Evolutionary conservation across 2,888 invertebrate species (phyloP).

Genomic region (Tetrapedia diversipes): DNA sequence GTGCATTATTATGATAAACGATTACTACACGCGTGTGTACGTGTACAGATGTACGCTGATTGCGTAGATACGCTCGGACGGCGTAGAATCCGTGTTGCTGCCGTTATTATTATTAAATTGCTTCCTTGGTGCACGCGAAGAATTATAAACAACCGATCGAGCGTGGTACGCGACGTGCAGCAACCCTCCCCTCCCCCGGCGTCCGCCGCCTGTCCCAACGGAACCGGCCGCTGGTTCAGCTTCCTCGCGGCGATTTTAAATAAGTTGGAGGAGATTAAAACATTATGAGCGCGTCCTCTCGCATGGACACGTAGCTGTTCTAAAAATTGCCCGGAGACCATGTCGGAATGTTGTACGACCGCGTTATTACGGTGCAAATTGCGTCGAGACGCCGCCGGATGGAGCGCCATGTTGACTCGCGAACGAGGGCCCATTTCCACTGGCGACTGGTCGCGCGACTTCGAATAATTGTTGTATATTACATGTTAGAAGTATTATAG

Average conservation of each 20-base stretch:
- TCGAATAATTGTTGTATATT: no score
- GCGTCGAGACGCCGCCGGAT: conserved; percentile 4
- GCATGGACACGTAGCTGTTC: not conserved
- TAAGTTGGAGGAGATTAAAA: conserved; percentile 36
- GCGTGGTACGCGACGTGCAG: conserved; percentile 31
- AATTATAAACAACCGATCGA: conserved; percentile 56
- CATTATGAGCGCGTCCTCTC: conserved; percentile 34
- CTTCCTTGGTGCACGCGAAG: conserved; percentile 57
- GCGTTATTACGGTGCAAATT: conserved; percentile 42
- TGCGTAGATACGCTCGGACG: conserved; percentile 17
- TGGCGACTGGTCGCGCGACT: no score
- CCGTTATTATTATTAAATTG: conserved; percentile 61
- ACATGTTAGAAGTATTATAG: no score
- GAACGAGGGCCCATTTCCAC: no score
- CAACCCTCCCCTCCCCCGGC: no score
- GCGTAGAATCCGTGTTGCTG: conserved; percentile 37
- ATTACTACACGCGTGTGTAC: conserved; percentile 41
- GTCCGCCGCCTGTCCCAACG: no score
- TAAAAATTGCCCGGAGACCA: conserved; percentile 15
- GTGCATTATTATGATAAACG: conserved; percentile 55
- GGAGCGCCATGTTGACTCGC: not conserved
- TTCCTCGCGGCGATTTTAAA: conserved; percentile 44
- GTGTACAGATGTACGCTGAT: conserved; percentile 33
- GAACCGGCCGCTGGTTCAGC: not conserved
- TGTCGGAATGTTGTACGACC: not conserved